Percentiles rank a stretch among this genome's conserved stretches.
Evolutionary conservation across 2,888 invertebrate species (phyloP).

Genomic region (Pheosia tremula): DNA sequence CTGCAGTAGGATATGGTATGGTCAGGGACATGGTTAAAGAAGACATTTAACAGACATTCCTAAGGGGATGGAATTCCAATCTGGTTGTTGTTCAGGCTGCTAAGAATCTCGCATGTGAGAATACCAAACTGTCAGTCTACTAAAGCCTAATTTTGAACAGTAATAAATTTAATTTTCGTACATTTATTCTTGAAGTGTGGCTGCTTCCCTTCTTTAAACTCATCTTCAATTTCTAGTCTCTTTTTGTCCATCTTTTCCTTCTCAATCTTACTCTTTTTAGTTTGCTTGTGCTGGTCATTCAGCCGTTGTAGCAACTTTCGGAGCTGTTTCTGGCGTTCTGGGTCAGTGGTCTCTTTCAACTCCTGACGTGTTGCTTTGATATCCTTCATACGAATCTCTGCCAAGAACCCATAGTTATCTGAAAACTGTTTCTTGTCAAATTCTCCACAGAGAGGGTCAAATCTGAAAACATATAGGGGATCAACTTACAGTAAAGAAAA

Average conservation of each 20-base stretch:
- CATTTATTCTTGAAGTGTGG: slow-evolving; percentile 86
- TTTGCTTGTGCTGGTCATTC: slow-evolving; percentile 90
- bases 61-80: too few relatives aligned
- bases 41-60: too few relatives aligned
- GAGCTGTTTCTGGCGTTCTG: slow-evolving; percentile 86
- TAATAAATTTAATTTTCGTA: slow-evolving; percentile 40
- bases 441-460: slow-evolving; percentile 93
- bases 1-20: too few relatives aligned
- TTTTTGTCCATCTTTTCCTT: slow-evolving; percentile 81
- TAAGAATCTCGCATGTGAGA: too few relatives aligned
- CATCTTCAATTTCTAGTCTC: slow-evolving; percentile 80
- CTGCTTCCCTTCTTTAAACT: slow-evolving; percentile 87
- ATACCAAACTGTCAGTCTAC: too few relatives aligned
- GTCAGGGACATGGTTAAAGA: too few relatives aligned
- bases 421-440: slow-evolving; percentile 90
- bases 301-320: slow-evolving; percentile 89
- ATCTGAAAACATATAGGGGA: slow-evolving; percentile 75
- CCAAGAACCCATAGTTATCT: slow-evolving; percentile 91
- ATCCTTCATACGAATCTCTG: slow-evolving; percentile 89
- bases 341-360: slow-evolving; percentile 85
- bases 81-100: too few relatives aligned
- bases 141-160: not conserved
- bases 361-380: slow-evolving; percentile 86
- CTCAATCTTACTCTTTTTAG: slow-evolving; percentile 82
- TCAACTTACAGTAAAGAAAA: not conserved